phyloP scores from a whole-genome alignment of 2,113 vertebrate species.

The Pandion haliaetus region DNA sequence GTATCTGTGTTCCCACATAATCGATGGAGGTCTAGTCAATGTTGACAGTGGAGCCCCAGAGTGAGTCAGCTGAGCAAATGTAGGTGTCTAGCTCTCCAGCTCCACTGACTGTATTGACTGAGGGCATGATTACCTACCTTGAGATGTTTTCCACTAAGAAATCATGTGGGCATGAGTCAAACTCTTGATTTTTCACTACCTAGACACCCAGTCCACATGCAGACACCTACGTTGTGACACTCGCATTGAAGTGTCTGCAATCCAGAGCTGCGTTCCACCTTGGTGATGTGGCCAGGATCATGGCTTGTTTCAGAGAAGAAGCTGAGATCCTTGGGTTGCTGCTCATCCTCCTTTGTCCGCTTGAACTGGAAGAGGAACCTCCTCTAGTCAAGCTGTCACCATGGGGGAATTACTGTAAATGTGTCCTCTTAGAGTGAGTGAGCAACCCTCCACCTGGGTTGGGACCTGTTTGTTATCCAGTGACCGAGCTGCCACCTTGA shows the following conservation, averaged over 20 bases:
- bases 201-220: conserved; percentile 34
- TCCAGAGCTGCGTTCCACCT: neutral
- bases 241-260: neutral
- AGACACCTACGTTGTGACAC: neutral
- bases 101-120: conserved; percentile 15
- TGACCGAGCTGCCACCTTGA: neutral
- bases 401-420: neutral
- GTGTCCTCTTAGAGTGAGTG: neutral
- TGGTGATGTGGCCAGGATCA: neutral
- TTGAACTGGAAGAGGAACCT: neutral
- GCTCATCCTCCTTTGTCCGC: neutral
- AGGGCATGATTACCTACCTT: neutral
- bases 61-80: conserved; percentile 27
- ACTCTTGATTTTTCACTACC: conserved; percentile 46
- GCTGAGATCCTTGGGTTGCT: neutral
- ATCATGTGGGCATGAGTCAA: conserved; percentile 23
- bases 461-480: neutral
- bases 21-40: neutral
- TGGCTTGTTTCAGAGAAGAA: neutral
- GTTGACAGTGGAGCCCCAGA: neutral
- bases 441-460: neutral
- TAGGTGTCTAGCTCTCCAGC: conserved; percentile 35
- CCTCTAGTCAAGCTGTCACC: neutral
- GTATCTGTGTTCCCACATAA: neutral
- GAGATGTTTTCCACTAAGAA: conserved; percentile 21